Evolutionary conservation across 2,113 vertebrate genomes (phyloP), one percentile per base, ranked within the genome.

Genomic region (Nerophis lumbriciformis): DNA sequence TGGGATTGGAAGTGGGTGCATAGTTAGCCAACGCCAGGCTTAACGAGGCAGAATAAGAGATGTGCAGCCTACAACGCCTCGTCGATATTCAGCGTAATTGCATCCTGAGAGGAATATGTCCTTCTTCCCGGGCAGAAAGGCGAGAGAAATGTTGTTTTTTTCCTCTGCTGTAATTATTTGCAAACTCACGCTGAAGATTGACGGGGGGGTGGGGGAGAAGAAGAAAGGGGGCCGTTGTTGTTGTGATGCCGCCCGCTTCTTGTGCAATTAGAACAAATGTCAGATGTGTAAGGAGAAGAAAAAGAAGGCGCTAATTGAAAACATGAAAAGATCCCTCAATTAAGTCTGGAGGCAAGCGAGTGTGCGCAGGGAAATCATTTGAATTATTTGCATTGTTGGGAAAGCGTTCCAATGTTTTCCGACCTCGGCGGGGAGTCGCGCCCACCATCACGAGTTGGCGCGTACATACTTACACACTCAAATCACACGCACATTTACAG

Each of bases 341-440:
- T 85, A 83, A 83, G 78, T 83, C 64, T 79, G 68, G 75, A 74
- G 75, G 72, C 62, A 76, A 77, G 66, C 14, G 60, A 81, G 77
- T 75, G 70, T 76, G 66, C 42, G 67, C 67, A 62, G 65, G 68
- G 48, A 71, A 69, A 76, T 48, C 54, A 61, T 82, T 77, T 77
- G 75, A 76, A 78, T 80, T 80, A 81, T 85, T 77, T 76, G 72
- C 77, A 82, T 83, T 80, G 82, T 82, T 82, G 10, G 62, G 55
- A 56, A 47, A 19, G 45, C 59, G 45, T 37, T 60, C 48, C 44
- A 49, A 13, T 37, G 63, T 44, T 51, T 52, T 59, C 37, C 56
- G 7, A 21, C n/a, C 76, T 75, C 75, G 55, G 78, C 60, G 53
- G 71, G 78, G 65, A 42, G 63, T 16, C 47, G 19, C 52, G 10